Base-by-base conservation (phyloP, 2,113 vertebrate genomes). In the Vulpes ferrilata region DNA sequence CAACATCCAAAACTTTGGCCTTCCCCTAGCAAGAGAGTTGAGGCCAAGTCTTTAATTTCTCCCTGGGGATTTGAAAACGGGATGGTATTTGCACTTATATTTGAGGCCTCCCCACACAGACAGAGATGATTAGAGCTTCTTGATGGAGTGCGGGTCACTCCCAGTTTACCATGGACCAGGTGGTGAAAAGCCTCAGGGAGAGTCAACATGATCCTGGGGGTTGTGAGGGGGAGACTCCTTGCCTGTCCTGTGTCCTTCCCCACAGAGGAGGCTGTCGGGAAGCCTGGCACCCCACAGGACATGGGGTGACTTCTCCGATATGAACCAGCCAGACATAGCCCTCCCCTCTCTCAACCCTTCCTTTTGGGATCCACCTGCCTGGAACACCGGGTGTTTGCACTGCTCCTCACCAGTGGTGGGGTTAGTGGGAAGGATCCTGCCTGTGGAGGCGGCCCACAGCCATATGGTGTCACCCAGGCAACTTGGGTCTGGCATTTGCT, bases 381-480 rank as follows among this genome's bases (percentile, higher is more conserved):
- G 60, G 11, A 27, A 27, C 20, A 3, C 59, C 9, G 7, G 25
- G 19, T 11, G 20, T 19, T 51, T 65, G 10, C 53, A 0, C 2
- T 6, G 35, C 51, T 6, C 59, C 15, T 13, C 15, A 22, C 20
- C 11, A 17, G 23, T 0, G 16, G 27, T 4, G 17, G 23, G 82
- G 51, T 43, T 0, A 2, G 57, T 4, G 30, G 43, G 43, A 43
- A 43, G 43, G 43, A 43, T 43, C 43, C 43, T 43, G 43, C 7
- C 43, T 43, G 43, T 43, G 43, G 43, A 43, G 43, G 43, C 43
- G 6, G 11, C 60, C 51, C 1, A 0, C 15, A 1, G 43, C 62
- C 19, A 2, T n/a, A 11, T 11, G 69, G 69, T 48, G 1, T 6
- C 3, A 5, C 59, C 67, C 5, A 0, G 81, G 22, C 3, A 0